These are phyloP conservation scores for Oncorhynchus gorbuscha DNA, from an alignment of 2,113 vertebrate genomes.

Conservation along the genomic window DNA sequence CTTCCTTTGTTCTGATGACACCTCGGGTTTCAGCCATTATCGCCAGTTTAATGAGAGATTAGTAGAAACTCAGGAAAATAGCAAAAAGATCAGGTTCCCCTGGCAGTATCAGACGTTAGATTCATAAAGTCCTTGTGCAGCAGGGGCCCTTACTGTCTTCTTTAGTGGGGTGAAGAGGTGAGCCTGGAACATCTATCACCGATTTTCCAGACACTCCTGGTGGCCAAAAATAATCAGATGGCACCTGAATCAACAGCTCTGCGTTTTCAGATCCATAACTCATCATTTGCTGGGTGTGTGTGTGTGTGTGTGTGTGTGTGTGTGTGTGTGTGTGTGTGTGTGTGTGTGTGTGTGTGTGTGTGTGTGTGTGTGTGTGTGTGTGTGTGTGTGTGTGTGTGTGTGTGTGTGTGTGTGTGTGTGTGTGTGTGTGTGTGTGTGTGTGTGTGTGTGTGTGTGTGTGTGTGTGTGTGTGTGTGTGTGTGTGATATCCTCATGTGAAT, in stretches of 20 bases:
- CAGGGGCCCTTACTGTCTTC: constrained; percentile 35
- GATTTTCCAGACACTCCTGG: constrained; percentile 60
- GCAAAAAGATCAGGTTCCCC: constrained; percentile 39
- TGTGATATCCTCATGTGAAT: neutral
- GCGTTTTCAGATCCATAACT: constrained; percentile 58
- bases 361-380: too few relatives aligned
- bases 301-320: too few relatives aligned
- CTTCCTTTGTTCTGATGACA: constrained; percentile 14
- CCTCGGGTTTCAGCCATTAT: constrained; percentile 40
- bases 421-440: neutral
- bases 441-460: too few relatives aligned
- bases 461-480: neutral
- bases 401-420: too few relatives aligned
- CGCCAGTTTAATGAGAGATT: constrained; percentile 49
- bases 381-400: too few relatives aligned
- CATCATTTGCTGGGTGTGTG: constrained; percentile 26
- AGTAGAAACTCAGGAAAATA: constrained; percentile 29
- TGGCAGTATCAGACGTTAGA: constrained; percentile 36
- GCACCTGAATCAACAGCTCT: constrained; percentile 74
- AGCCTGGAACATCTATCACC: constrained; percentile 62
- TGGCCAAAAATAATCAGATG: constrained; percentile 72
- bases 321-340: too few relatives aligned
- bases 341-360: neutral
- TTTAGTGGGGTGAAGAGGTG: constrained; percentile 65
- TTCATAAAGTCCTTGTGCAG: constrained; percentile 35